phyloP scores from a whole-genome alignment of 2,113 vertebrate genomes.

The Mugil cephalus region DNA sequence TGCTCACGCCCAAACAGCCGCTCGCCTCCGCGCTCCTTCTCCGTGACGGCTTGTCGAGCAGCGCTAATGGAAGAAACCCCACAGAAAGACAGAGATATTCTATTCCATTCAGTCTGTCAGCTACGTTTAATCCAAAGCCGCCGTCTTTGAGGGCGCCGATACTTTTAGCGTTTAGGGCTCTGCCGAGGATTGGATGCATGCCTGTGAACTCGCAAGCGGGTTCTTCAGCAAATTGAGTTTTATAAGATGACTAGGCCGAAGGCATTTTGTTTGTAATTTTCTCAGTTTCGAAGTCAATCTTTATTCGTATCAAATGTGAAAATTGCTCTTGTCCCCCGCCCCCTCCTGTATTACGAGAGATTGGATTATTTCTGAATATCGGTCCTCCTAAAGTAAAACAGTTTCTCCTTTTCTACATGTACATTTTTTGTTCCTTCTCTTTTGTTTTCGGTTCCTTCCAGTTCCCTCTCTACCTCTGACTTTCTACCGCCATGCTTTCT shows the following conservation, averaged over 20 bases:
- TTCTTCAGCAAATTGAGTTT: conserved; percentile 80
- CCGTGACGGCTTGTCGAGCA: conserved; percentile 28
- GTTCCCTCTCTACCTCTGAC: background rate
- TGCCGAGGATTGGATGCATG: conserved; percentile 52
- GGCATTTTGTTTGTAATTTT: conserved; percentile 71
- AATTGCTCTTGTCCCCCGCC: conserved; percentile 12
- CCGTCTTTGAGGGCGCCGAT: conserved; percentile 40
- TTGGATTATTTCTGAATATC: conserved; percentile 59
- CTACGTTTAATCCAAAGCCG: conserved; percentile 56
- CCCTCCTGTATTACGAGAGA: conserved; percentile 45
- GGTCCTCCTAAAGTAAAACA: conserved; percentile 34
- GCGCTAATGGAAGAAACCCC: conserved; percentile 49
- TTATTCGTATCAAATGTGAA: conserved; percentile 66
- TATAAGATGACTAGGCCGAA: conserved; percentile 56
- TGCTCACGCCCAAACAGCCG: conserved; percentile 3
- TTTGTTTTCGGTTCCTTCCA: background rate
- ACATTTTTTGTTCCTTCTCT: background rate
- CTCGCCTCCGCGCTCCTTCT: conserved; percentile 18
- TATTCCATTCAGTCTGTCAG: conserved; percentile 67
- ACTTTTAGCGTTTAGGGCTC: conserved; percentile 59
- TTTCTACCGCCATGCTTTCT: background rate
- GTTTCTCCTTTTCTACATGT: conserved; percentile 36
- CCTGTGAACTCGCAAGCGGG: conserved; percentile 58
- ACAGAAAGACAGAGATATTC: conserved; percentile 43
- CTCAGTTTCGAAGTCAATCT: conserved; percentile 64